phyloP scores from a whole-genome alignment of 1,140 invertebrate species.

The Brachionus angularis region DNA sequence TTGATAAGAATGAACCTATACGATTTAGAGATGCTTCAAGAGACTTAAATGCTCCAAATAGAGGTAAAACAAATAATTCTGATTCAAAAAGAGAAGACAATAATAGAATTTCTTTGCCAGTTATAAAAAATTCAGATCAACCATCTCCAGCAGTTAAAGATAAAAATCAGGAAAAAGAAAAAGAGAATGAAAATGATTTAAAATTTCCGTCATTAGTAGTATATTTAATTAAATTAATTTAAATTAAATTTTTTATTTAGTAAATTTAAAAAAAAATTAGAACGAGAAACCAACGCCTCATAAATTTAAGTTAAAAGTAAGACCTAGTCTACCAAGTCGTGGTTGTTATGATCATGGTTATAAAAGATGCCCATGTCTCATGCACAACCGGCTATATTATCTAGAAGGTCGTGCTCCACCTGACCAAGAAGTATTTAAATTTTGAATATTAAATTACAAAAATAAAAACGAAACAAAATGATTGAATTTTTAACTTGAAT shows the following conservation, averaged over 20 bases:
- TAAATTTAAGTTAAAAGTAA: slow-evolving; percentile 5
- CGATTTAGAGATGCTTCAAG: too few species aligned
- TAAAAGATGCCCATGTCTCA: slow-evolving; percentile 38
- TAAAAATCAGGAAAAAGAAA: background rate
- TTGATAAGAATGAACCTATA: background rate
- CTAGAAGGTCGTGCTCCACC: background rate
- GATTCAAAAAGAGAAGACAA: background rate
- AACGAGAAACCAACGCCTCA: slow-evolving; percentile 29
- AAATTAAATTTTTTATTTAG: background rate
- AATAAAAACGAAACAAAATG: background rate
- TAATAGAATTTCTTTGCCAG: slow-evolving; percentile 38
- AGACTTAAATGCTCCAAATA: too few species aligned
- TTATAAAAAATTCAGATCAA: slow-evolving; percentile 21
- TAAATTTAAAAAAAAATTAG: background rate
- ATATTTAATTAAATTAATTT: background rate
- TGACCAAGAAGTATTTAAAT: slow-evolving; percentile 25
- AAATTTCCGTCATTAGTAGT: slow-evolving; percentile 43
- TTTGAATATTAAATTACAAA: slow-evolving; percentile 4
- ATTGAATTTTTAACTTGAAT: background rate
- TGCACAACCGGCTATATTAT: slow-evolving; percentile 40
- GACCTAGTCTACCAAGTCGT: background rate
- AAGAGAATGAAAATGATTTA: slow-evolving; percentile 10
- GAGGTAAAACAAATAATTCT: background rate
- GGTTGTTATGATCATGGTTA: slow-evolving; percentile 2
- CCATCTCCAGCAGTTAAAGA: too few species aligned